A percentile compares a stretch with the other conserved stretches of the same genome.
phyloP scores from a whole-genome alignment of 2,888 invertebrate genomes.

The Torymus auratus region DNA sequence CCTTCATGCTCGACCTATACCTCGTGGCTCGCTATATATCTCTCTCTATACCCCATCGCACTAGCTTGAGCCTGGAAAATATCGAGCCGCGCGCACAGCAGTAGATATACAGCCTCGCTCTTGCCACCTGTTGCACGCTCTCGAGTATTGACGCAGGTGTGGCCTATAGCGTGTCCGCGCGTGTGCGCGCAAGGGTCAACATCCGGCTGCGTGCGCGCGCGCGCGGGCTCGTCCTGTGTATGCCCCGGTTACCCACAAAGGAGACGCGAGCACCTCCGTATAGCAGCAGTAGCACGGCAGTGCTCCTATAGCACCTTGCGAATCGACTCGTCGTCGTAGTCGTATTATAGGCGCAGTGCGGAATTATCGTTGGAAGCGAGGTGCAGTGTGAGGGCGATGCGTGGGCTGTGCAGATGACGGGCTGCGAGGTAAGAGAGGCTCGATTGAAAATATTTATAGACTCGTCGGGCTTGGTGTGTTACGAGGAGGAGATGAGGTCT shows the following conservation, averaged over 20 bases:
- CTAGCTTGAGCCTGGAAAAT: constrained; percentile 23
- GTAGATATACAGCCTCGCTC: too few species aligned
- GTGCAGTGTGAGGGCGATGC: too few species aligned
- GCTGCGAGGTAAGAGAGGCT: too few species aligned
- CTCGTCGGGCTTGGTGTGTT: too few species aligned
- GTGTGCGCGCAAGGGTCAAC: constrained; percentile 64
- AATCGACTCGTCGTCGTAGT: not conserved
- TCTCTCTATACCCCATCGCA: too few species aligned
- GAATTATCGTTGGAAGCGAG: not conserved
- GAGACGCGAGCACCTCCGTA: not conserved
- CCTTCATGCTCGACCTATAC: not conserved
- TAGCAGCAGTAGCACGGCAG: too few species aligned
- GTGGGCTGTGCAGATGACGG: too few species aligned
- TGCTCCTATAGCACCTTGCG: too few species aligned
- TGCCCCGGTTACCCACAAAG: constrained; percentile 32
- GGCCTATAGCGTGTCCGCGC: constrained; percentile 58
- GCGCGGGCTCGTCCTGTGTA: constrained; percentile 51
- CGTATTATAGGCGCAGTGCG: constrained; percentile 24
- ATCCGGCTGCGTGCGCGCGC: constrained; percentile 62
- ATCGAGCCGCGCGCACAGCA: constrained; percentile 8
- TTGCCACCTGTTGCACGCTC: constrained; percentile 65
- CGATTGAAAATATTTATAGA: too few species aligned
- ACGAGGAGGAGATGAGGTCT: too few species aligned
- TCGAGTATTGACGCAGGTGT: constrained; percentile 70
- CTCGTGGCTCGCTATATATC: too few species aligned